Evolutionary conservation across 2,888 invertebrate species (phyloP), one percentile per base, ranked within the genome.

Genomic region (Apeira syringaria): DNA sequence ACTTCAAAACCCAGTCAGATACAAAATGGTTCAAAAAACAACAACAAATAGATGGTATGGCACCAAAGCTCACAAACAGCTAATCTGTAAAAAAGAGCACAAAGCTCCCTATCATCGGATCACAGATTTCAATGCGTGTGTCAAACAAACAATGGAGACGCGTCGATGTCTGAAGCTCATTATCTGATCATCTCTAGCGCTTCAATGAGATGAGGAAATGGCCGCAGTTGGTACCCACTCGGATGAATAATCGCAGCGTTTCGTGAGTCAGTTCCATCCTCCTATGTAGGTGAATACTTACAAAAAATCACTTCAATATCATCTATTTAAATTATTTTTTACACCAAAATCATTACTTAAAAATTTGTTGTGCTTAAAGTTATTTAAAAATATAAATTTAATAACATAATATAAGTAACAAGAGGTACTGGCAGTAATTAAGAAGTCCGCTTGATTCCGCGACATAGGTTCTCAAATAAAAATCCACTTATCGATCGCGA

Each of bases 141-240:
- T 52, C 55, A 52, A 41, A 39, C 50, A 48, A 46, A 52, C 52
- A 50, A 50, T 46, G 50, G 43, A 8, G 9, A 8, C 24, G 35
- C 33, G 34, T 27, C 38, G 47, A 49, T 50, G 52, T 52, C 56
- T 34, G 48, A 52, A 56, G 50, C 60, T 60, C 52, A 60, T 60
- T 60, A 60, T 54, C 53, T 47, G 51, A 55, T 53, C 50, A 56
- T 47, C 48, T 42, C 27, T 20, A 28, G 29, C 43, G 47, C 37
- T 34, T 20, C 37, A 41, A 32, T 45, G 40, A 54, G 50, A 52
- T 38, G 47, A 47, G 35, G 24, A 15, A 27, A 49, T 42, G 35
- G 15, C 35, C 35, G 30, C 31, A 6, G 3, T 5, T 17, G 10
- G 3, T 8, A 54, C 66, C 44, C 63, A 66, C 64, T 56, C 42